Evolutionary conservation across 1,140 invertebrate genomes (phyloP), one percentile per base, ranked within the genome.

Genomic region (Ditylenchus dipsaci): DNA sequence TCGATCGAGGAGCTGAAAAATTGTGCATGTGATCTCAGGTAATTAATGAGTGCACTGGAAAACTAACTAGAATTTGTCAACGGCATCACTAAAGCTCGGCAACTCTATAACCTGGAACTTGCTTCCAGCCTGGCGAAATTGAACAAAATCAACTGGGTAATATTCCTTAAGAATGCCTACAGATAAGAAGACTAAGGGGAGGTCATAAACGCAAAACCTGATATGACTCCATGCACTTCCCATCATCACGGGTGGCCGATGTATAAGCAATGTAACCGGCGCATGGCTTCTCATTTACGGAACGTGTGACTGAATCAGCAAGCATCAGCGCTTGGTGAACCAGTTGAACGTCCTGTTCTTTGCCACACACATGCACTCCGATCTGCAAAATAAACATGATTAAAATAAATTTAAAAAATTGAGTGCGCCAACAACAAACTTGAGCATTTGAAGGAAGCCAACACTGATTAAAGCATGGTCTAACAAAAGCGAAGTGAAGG

Each of bases 51-150:
- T n/a, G n/a, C n/a, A n/a, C n/a, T n/a, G n/a, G n/a, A n/a, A n/a
- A n/a, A 38, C 33, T 38, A 5, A 38, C 33, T 90, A 99, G 84
- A 94, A 99, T 80, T 97, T 92, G 87, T 98, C 96, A 0, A 95
- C 91, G 26, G 94, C 90, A 82, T 87, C 73, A 66, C 77, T 75
- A 70, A 72, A 82, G 1, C 72, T 70, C 7, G 26, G 23, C 23
- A 82, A 79, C 49, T 83, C 77, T 38, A 80, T 65, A 57, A 76
- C 63, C 13, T n/a, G 33, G 15, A 80, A 69, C 19, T 69, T 64
- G 17, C 33, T 27, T 17, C 59, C 60, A 9, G 60, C 11, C 1
- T 61, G 47, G 5, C 65, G 65, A 56, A 67, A 75, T 73, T 81
- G 79, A 17, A 47, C 45, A 70, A 82, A 81, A 43, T 64, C 62